phyloP scores from a whole-genome alignment of 2,797 vertebrate species.

The Microctenopoma lineatum region DNA sequence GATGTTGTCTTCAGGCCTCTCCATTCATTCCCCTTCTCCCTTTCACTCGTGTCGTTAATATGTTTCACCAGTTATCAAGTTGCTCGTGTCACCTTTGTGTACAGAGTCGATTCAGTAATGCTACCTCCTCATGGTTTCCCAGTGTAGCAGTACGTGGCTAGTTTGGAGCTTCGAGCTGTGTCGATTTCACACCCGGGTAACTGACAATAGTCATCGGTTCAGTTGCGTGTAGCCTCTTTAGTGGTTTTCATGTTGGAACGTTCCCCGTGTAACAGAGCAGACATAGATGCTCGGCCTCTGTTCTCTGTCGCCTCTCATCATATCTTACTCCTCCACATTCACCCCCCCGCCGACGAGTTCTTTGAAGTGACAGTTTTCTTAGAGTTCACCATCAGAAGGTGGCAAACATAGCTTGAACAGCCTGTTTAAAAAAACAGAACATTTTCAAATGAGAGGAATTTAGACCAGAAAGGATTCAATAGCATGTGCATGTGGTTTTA shows the following conservation, averaged over 20 bases:
- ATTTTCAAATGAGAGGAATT: constrained; percentile 14
- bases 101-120: constrained; percentile 35
- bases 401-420: constrained; percentile 96
- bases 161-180: constrained; percentile 20
- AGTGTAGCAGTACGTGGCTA: constrained; percentile 24
- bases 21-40: constrained; percentile 17
- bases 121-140: constrained; percentile 22
- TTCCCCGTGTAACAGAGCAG: constrained; percentile 47
- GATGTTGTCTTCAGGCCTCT: constrained; percentile 38
- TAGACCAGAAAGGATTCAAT: constrained; percentile 8
- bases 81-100: constrained; percentile 28
- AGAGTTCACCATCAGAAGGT: constrained; percentile 93
- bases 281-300: constrained; percentile 11
- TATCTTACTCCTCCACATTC: constrained; percentile 31
- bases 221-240: constrained; percentile 34
- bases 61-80: constrained; percentile 36
- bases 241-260: constrained; percentile 48
- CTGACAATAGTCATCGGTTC: constrained; percentile 20
- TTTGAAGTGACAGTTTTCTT: constrained; percentile 49
- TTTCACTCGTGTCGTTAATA: constrained; percentile 26
- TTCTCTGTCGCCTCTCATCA: constrained; percentile 25
- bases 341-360: constrained; percentile 23
- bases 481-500: constrained; percentile 5
- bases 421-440: constrained; percentile 73
- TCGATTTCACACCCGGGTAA: constrained; percentile 19